Percentiles rank a stretch among this genome's conserved stretches.
These are phyloP conservation scores for Nezara viridula DNA, from an alignment of 2,888 invertebrate genomes.

Conservation along the genomic window DNA sequence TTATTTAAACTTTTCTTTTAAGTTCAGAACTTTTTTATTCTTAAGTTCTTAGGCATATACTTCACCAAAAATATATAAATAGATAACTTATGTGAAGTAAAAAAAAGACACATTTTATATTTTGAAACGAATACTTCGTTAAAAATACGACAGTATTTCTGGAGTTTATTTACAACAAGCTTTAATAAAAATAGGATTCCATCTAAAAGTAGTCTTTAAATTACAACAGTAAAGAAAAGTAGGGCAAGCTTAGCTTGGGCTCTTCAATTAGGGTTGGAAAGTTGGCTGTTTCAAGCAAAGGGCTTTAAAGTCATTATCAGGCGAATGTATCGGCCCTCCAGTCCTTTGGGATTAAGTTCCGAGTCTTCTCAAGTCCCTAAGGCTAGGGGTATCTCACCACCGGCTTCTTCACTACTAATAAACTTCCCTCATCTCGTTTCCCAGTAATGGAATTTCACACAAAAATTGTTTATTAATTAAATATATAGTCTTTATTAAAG, in stretches of 20 bases:
- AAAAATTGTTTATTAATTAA: not conserved
- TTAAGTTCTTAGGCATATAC: too few relatives aligned
- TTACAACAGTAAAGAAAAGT: conserved; percentile 5
- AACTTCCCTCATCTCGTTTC: not conserved
- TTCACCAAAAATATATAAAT: too few relatives aligned
- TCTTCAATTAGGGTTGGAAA: conserved; percentile 48
- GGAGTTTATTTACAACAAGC: not conserved
- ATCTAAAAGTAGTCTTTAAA: not conserved
- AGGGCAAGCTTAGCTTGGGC: not conserved
- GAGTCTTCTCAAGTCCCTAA: conserved; percentile 9
- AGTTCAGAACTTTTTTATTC: too few relatives aligned
- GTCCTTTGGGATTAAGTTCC: conserved; percentile 27
- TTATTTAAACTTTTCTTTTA: too few relatives aligned
- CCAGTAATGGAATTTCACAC: not conserved
- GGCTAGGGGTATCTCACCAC: not conserved
- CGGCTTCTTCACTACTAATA: not conserved
- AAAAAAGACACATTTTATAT: too few relatives aligned
- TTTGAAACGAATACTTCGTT: too few relatives aligned
- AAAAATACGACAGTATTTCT: too few relatives aligned
- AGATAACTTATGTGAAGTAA: too few relatives aligned
- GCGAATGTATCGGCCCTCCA: conserved; percentile 32
- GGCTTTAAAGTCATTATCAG: conserved; percentile 49
- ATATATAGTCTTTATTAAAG: not conserved
- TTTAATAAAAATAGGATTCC: not conserved
- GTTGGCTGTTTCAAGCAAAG: conserved; percentile 41